Conservation (phyloP, 2,797 vertebrate species). For the Lepilemur ruficaudatus region DNA sequence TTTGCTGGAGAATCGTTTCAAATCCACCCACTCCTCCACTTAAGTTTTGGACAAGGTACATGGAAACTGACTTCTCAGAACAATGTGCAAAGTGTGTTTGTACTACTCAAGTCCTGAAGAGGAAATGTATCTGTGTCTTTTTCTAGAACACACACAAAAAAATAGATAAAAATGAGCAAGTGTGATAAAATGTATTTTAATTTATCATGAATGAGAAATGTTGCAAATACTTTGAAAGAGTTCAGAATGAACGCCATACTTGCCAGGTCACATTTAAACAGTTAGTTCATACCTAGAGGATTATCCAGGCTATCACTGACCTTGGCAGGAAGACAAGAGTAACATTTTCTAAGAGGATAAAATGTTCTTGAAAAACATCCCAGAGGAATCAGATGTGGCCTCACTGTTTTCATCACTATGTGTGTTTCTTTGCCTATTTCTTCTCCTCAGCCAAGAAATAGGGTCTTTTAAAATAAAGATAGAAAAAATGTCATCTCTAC, state of each 20-base stretch:
- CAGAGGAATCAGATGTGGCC: constrained; percentile 1
- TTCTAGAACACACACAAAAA: background rate
- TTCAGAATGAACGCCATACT: background rate
- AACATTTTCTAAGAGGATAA: constrained; percentile 63
- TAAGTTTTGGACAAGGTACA: background rate
- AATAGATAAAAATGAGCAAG: background rate
- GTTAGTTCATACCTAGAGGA: constrained; percentile 54
- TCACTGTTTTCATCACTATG: background rate
- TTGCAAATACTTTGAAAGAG: constrained; percentile 17
- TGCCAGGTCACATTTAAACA: constrained; percentile 46
- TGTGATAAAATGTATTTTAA: background rate
- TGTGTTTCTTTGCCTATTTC: constrained; percentile 1
- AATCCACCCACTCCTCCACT: background rate
- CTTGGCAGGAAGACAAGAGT: constrained; percentile 47
- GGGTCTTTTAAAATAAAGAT: constrained; percentile 27
- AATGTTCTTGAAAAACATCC: constrained; percentile 64
- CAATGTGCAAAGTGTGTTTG: background rate
- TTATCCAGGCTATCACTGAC: constrained; percentile 34
- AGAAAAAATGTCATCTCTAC: constrained; percentile 3
- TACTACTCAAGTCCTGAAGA: background rate
- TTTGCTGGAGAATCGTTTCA: background rate
- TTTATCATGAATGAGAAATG: constrained; percentile 38
- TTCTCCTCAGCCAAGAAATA: constrained; percentile 35
- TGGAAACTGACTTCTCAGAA: background rate
- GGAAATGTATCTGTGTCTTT: background rate